Percentiles rank a stretch among this genome's conserved stretches.
Conservation (phyloP, 1,140 invertebrate species). For the Camponotus vicinus region DNA sequence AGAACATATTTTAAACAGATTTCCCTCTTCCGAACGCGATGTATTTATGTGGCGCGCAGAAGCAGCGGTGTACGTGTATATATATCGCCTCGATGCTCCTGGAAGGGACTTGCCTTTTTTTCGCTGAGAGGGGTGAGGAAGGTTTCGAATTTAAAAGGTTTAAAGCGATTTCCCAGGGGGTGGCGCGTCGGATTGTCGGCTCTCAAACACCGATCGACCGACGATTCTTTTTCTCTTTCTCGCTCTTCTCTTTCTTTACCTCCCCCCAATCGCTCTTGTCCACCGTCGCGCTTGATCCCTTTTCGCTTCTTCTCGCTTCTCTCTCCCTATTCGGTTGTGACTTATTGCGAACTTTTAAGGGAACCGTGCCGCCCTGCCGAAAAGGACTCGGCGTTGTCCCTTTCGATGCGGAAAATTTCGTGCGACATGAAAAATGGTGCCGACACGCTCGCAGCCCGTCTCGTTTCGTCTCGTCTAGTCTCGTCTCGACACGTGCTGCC, state of each 20-base stretch:
- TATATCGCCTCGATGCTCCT: conserved; percentile 53
- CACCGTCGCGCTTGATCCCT: conserved; percentile 26
- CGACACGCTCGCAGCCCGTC: conserved; percentile 1
- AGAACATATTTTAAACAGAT: conserved; percentile 86
- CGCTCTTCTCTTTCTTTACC: background rate
- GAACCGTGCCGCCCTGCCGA: conserved; percentile 9
- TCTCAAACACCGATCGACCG: conserved; percentile 74
- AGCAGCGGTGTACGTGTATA: conserved; percentile 50
- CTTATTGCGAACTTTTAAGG: conserved; percentile 74
- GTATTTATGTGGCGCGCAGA: conserved; percentile 83
- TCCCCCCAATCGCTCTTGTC: background rate
- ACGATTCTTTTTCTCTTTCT: conserved; percentile 54
- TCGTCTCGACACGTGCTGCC: conserved; percentile 37
- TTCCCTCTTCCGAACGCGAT: conserved; percentile 82
- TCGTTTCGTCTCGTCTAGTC: conserved; percentile 21
- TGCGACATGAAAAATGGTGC: conserved; percentile 63
- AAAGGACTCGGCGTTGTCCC: background rate
- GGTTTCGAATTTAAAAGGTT: conserved; percentile 85
- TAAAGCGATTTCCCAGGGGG: conserved; percentile 86
- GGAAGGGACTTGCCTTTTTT: conserved; percentile 67
- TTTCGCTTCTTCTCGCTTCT: conserved; percentile 43
- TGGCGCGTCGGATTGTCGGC: conserved; percentile 78
- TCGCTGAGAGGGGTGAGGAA: conserved; percentile 6
- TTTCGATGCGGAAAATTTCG: conserved; percentile 45
- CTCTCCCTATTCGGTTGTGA: conserved; percentile 55